Percentiles rank a stretch among this genome's conserved stretches.
These are phyloP conservation scores for Lichenostomus cassidix DNA, from an alignment of 2,113 vertebrate genomes.

Conservation along the genomic window DNA sequence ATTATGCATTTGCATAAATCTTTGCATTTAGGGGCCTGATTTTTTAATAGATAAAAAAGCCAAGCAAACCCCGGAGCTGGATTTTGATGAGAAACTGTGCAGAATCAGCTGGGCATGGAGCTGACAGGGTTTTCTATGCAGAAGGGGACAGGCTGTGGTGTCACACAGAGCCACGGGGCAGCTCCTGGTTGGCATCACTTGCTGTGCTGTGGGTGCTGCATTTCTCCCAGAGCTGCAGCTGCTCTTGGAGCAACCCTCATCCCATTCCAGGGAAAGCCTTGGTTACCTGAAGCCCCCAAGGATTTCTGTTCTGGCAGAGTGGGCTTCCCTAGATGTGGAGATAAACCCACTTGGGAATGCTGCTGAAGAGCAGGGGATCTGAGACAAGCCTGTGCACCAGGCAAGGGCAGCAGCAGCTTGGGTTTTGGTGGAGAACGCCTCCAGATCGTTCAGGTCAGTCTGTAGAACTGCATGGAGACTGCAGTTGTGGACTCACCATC, in stretches of 20 bases:
- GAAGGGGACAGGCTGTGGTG: not conserved
- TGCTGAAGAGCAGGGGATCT: not conserved
- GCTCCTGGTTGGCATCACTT: not conserved
- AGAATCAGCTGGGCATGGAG: not conserved
- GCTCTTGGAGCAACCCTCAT: not conserved
- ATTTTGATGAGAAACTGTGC: constrained; percentile 34
- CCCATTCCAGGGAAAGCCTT: not conserved
- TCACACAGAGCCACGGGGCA: rapidly evolving
- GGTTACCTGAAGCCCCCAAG: not conserved
- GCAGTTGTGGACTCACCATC: not conserved
- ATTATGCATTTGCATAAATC: constrained; percentile 30
- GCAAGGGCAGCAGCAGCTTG: not conserved
- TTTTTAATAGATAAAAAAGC: constrained; percentile 30
- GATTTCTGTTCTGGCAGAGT: not conserved
- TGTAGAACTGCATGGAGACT: not conserved
- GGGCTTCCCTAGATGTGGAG: not conserved
- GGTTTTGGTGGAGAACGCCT: not conserved
- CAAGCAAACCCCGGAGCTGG: constrained; percentile 6
- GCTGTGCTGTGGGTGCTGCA: not conserved
- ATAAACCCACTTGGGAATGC: not conserved
- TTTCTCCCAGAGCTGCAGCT: not conserved
- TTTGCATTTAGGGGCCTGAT: constrained; percentile 51
- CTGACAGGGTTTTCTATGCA: not conserved
- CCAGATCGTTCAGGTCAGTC: not conserved
- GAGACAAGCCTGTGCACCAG: not conserved